Conservation (phyloP, 35 echinoderm and acorn worm species). For the Amphiura filiformis region DNA sequence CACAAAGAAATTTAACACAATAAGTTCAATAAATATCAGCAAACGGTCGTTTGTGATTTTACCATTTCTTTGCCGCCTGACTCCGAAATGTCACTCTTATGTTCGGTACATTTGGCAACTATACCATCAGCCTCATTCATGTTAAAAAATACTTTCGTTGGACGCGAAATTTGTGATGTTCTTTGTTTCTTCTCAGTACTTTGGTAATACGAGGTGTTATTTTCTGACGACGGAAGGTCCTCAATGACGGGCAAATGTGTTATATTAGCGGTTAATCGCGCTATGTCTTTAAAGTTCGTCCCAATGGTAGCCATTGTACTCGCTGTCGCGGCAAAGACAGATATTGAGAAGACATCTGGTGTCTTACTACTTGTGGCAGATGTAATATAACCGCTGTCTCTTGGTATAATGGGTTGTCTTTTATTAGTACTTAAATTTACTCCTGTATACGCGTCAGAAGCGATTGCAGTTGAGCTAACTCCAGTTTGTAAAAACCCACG, state of each 20-base stretch:
- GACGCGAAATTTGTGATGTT: too few species aligned
- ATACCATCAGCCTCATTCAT: too few species aligned
- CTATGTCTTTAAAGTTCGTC: background rate
- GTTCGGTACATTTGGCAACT: too few species aligned
- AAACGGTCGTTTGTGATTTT: too few species aligned
- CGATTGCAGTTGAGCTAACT: background rate
- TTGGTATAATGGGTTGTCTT: slow-evolving; percentile 11
- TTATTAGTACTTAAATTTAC: slow-evolving; percentile 36
- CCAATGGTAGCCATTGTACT: background rate
- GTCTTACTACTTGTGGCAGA: slow-evolving; percentile 14
- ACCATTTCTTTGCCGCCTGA: too few species aligned
- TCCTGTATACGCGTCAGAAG: slow-evolving; percentile 15
- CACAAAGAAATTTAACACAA: too few species aligned
- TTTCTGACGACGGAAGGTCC: slow-evolving; percentile 5
- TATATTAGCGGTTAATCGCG: background rate
- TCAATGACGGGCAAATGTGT: slow-evolving; percentile 38
- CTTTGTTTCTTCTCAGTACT: too few species aligned
- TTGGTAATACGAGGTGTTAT: too few species aligned
- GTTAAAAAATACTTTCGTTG: too few species aligned
- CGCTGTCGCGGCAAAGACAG: slow-evolving; percentile 3
- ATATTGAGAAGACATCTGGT: background rate
- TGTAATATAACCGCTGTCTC: slow-evolving; percentile 48
- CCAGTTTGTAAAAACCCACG: slow-evolving; percentile 3
- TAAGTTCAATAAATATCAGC: too few species aligned
- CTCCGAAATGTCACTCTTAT: too few species aligned